Base-by-base conservation (phyloP, 1,140 invertebrate species). In the Aphis craccivora region DNA sequence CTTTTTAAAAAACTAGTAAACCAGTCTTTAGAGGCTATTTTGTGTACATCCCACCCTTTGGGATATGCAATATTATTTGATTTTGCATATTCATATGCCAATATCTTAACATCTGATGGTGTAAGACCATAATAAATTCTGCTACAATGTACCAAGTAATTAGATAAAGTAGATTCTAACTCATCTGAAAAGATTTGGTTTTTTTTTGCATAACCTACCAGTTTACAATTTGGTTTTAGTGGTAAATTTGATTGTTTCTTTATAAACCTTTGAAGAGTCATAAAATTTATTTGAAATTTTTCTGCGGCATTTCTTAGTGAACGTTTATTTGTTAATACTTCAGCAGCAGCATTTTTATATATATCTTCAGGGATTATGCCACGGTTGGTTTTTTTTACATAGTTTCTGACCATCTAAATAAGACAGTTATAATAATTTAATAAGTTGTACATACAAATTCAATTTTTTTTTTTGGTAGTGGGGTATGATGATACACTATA, bases 1-100 rank as follows among this genome's bases (percentile, higher is more conserved):
- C 95, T 87, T 94, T 95, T 94, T 90, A 95, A 91, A 94, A 95
- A 95, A 30, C n/a, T 83, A 60, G 86, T 87, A 90, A 95, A 95
- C 95, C 95, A 95, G 45, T 95, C 95, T 30, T 90, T 89, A 51
- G 95, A 95, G 25, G 95, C 95, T 45, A 76, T 93, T 94, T 94
- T 93, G 30, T 94, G 94, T 91, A 94, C 76, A 81, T 94, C 93
- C 95, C 95, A 96, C 89, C 92, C 94, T 94, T 43, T 48, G 60
- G 94, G 95, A 94, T 94, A 94, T 67, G 94, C 94, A 81, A 94
- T 60, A 48, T 94, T 93, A 43, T 94, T 94, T 84, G 83, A 90
- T 23, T 45, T 35, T 45, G 94, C 95, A 94, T 94, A 95, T 94
- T 95, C 81, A 94, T 92, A 95, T 81, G 95, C 94, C 37, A 95